Evolutionary conservation across 1,140 invertebrate species (phyloP).

Genomic region (Macrocentrus cingulum): DNA sequence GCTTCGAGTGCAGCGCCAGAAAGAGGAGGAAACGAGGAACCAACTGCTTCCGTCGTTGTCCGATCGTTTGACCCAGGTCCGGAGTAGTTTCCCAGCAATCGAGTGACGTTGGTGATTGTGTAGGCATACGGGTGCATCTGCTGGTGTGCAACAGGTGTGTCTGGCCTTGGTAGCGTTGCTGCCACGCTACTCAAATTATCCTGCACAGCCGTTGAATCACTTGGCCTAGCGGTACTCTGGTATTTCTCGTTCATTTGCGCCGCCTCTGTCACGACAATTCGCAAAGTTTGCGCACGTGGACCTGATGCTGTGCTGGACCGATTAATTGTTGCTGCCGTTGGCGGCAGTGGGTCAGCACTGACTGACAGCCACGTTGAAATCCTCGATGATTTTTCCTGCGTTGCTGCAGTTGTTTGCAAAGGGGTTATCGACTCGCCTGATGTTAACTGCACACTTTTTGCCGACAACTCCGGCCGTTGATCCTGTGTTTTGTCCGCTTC

Average conservation of each 20-base stretch:
- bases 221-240: slow-evolving; percentile 21
- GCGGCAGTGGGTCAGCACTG: slow-evolving; percentile 16
- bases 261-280: slow-evolving; percentile 36
- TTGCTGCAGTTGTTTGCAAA: not conserved
- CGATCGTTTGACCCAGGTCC: slow-evolving; percentile 47
- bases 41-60: slow-evolving; percentile 30
- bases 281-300: slow-evolving; percentile 24
- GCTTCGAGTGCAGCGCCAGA: slow-evolving; percentile 29
- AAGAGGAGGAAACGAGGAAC: slow-evolving; percentile 45
- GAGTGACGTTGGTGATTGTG: slow-evolving; percentile 56
- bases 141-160: slow-evolving; percentile 36
- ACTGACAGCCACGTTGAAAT: slow-evolving; percentile 28
- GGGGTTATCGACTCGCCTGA: not conserved
- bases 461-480: not conserved
- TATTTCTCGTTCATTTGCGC: slow-evolving; percentile 11
- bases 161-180: not conserved
- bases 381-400: not conserved
- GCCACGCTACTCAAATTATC: too few species aligned
- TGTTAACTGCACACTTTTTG: not conserved
- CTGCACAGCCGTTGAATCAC: slow-evolving; percentile 26
- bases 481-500: not conserved
- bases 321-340: slow-evolving; percentile 7
- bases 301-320: slow-evolving; percentile 8
- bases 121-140: slow-evolving; percentile 55
- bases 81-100: slow-evolving; percentile 55